Evolutionary conservation across 2,113 vertebrate genomes (phyloP), one percentile per base, ranked within the genome.

Genomic region (Oceanodroma tethys): DNA sequence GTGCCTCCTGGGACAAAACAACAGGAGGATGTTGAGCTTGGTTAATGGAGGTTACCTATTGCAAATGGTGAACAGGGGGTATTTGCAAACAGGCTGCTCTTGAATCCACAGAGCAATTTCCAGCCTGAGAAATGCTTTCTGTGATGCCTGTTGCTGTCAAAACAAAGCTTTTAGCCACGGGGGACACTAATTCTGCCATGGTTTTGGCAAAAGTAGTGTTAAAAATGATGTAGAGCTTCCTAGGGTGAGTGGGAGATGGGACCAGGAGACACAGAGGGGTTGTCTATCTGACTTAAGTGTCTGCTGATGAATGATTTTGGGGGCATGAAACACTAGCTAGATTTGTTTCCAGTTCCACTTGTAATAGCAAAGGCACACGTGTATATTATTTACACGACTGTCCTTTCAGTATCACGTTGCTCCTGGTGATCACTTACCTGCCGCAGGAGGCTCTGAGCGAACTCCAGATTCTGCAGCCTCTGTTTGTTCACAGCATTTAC

Each of bases 391-490:
- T 27, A 15, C 36, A 13, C 0, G 0, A 8, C 32, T 60, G 42
- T 36, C 38, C 65, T 67, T n/a, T 10, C 23, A 13, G 43, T 4
- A 2, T 18, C 16, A 0, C 8, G 0, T n/a, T 7, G 21, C 42
- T 82, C 55, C 88, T 25, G 48, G 38, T 5, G 38, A 17, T 45
- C 7, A 6, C 47, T 98, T 96, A 99, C 99, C 99, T 99, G 99
- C 90, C 98, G 98, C 79, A 99, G 98, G 83, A 99, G 98, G 94
- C 97, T 98, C 85, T 99, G 99, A 4, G 99, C 98, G 12, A 99
- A 99, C 96, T 99, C 99, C 86, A 99, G 98, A 80, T 99, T 99
- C 97, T 99, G 98, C 73, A 99, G 93, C 94, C 98, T 98, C 97
- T 99, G 99, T 60, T 97, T 99, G 95, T 99, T 99, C 66, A 99